Evolutionary conservation across 1,140 invertebrate genomes (phyloP).

Genomic region (Cherax destructor): DNA sequence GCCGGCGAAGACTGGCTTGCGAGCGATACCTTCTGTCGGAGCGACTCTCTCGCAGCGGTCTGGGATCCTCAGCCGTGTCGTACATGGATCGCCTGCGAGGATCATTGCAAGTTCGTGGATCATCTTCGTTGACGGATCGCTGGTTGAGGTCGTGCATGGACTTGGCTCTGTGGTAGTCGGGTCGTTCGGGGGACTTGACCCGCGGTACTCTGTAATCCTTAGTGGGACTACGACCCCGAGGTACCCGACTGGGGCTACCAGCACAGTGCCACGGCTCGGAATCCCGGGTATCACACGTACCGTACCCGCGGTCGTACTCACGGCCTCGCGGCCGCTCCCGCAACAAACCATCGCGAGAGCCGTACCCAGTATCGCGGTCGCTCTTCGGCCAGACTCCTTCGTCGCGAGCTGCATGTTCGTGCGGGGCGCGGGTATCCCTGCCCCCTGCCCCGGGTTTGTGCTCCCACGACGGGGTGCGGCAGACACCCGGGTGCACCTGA

Average conservation of each 20-base stretch:
- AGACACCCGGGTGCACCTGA: conserved; percentile 20
- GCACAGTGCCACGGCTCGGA: conserved; percentile 54
- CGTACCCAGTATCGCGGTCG: conserved; percentile 67
- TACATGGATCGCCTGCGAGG: conserved; percentile 67
- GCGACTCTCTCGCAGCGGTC: conserved; percentile 38
- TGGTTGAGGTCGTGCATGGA: conserved; percentile 70
- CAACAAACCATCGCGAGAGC: conserved; percentile 60
- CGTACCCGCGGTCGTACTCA: conserved; percentile 64
- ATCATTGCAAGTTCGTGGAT: conserved; percentile 31
- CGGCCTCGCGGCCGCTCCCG: conserved; percentile 49
- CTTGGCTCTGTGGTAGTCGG: conserved; percentile 66
- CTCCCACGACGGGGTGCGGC: conserved; percentile 52
- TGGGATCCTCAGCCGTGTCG: conserved; percentile 48
- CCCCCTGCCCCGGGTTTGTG: background rate
- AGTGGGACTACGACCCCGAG: conserved; percentile 31
- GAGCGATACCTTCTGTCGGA: conserved; percentile 46
- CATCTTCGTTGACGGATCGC: conserved; percentile 18
- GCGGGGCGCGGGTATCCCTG: conserved; percentile 21
- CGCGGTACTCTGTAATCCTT: conserved; percentile 52
- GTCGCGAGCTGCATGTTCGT: conserved; percentile 20
- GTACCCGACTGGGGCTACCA: conserved; percentile 37
- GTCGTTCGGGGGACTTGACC: conserved; percentile 54
- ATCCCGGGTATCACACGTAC: conserved; percentile 63
- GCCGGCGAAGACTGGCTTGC: conserved; percentile 46
- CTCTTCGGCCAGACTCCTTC: conserved; percentile 61